Conservation (phyloP, 2,888 invertebrate species). For the Drosophila nr. medialis region DNA sequence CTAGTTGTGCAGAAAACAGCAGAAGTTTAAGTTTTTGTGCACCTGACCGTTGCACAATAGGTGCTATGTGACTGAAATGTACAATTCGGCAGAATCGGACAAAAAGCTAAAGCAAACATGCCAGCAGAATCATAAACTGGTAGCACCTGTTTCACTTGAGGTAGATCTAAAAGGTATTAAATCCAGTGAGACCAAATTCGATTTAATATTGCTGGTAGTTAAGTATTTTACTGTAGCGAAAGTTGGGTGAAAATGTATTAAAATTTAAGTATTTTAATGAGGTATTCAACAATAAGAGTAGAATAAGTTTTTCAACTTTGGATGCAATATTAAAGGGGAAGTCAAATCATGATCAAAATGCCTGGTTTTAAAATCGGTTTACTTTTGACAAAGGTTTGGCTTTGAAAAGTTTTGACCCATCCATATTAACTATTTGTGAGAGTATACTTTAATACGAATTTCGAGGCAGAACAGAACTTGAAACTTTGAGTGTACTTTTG, state of each 20-base stretch:
- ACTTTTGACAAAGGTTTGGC: neutral
- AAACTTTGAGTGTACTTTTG: neutral
- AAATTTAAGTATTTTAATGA: neutral
- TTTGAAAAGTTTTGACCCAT: too few species aligned
- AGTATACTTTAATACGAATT: neutral
- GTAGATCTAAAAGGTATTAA: neutral
- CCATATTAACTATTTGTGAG: neutral
- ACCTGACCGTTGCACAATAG: neutral
- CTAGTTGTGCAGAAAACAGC: neutral
- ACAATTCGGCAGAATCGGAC: neutral
- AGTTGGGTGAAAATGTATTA: neutral
- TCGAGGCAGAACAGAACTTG: neutral
- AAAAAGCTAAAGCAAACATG: constrained; percentile 1
- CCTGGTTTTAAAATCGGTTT: neutral
- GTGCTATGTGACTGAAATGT: constrained; percentile 10
- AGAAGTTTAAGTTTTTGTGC: constrained; percentile 8
- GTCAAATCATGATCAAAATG: neutral
- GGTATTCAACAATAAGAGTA: too few species aligned
- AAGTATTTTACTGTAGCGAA: neutral
- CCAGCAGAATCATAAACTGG: neutral
- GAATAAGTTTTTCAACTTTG: too few species aligned
- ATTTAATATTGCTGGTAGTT: neutral
- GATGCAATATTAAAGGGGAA: too few species aligned
- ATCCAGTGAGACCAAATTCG: neutral
- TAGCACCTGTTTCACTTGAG: neutral